Base-by-base conservation (phyloP, 2,797 vertebrate genomes). In the Brachymystax lenok region DNA sequence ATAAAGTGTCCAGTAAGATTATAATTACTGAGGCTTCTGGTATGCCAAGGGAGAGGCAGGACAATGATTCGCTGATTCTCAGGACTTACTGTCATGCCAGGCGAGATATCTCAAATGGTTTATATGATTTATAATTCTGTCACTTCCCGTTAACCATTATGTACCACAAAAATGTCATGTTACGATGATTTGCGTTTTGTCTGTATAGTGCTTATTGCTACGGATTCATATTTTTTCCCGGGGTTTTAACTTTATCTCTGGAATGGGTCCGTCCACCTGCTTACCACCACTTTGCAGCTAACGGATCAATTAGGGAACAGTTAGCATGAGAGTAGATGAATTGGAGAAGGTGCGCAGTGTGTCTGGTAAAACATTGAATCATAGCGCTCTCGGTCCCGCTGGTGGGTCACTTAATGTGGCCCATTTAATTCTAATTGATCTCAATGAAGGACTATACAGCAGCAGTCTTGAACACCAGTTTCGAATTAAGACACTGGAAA, bases 141-240 rank as follows among this genome's bases (percentile, higher is more conserved):
- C 61, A 61, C 46, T 66, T 73, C 83, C 86, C 85, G 87, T 92
- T 91, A 90, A 80, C 80, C 71, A 63, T 81, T 86, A 79, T 83
- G 83, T 86, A 85, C 69, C 80, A 68, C 80, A 73, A 79, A 83
- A 87, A 89, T 90, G 88, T 82, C 89, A 80, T 82, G 86, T 88
- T 81, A 84, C 79, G 52, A 46, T 86, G 90, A 92, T 91, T 74
- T 79, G 80, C 69, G 87, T 80, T 68, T 68, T 33, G 66, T 30
- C 66, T 30, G 7, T 30, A 68, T 33, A 19, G 27, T 30, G 27
- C 66, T 63, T 24, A 63, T 63, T 63, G 59, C 59, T 63, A 24
- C 59, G 27, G 59, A 63, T 63, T 24, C 6, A 59, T 19, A 5
- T n/a, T 13, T 12, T 10, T 6, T 1, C 17, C 30, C 5, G 5